These are phyloP conservation scores for Callopanchax toddi DNA, from an alignment of 2,113 vertebrate species.

Conservation along the genomic window DNA sequence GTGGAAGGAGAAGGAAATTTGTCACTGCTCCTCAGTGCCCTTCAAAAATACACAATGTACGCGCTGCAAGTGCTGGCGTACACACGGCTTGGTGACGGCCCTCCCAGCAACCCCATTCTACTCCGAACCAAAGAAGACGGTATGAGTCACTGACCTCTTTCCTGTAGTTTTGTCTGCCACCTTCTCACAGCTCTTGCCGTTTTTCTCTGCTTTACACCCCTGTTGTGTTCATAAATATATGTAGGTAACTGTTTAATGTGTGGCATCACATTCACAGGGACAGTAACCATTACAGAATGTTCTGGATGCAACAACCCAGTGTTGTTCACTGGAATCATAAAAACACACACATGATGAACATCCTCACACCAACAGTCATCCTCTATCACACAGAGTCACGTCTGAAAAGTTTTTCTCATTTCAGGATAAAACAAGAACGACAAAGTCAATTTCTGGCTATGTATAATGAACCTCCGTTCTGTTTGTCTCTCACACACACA, in stretches of 20 bases:
- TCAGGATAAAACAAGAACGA: conserved; percentile 62
- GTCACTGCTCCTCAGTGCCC: conserved; percentile 80
- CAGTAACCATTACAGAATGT: conserved; percentile 18
- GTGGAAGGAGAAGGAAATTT: conserved; percentile 85
- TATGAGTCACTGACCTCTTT: conserved; percentile 61
- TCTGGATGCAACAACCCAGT: conserved; percentile 23
- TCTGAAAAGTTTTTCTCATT: conserved; percentile 77
- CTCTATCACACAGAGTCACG: conserved; percentile 65
- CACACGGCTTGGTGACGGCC: conserved; percentile 89
- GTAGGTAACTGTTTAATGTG: conserved; percentile 13
- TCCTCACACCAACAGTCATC: conserved; percentile 12
- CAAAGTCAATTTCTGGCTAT: conserved; percentile 62
- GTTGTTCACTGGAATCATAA: conserved; percentile 29
- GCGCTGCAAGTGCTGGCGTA: conserved; percentile 89
- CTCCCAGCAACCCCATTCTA: conserved; percentile 81
- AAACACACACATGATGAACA: conserved; percentile 13
- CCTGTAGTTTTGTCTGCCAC: conserved; percentile 7
- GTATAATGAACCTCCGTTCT: conserved; percentile 64
- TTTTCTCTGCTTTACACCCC: conserved; percentile 22
- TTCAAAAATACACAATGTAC: conserved; percentile 86
- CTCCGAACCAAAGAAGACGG: conserved; percentile 91
- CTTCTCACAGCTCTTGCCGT: conserved; percentile 9
- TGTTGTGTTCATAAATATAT: conserved; percentile 7
- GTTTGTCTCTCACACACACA: conserved; percentile 33
- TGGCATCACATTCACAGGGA: conserved; percentile 14